Evolutionary conservation across 1,140 invertebrate genomes (phyloP), one percentile per base, ranked within the genome.

Genomic region (Leptopilina clavipes): DNA sequence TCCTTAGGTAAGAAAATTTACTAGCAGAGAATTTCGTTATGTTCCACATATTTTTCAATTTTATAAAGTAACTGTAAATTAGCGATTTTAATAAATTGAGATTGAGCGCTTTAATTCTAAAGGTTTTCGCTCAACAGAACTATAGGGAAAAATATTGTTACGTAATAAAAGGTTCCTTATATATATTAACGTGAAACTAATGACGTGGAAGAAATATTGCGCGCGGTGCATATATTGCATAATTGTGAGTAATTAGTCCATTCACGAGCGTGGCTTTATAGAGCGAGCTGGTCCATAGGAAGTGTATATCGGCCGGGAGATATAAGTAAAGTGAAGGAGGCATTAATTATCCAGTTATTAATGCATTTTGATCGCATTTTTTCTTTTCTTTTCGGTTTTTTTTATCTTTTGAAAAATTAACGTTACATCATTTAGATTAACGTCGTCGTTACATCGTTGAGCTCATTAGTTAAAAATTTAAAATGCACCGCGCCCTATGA

Each of bases 331-430:
- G 59, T 70, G 17, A 31, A 45, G 6, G 25, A 48, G 77, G 71
- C 81, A 80, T 88, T 83, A 87, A 86, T 87, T 86, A 84, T 82
- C 77, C 83, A 77, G 83, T 86, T 87, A 83, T 86, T 89, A 88
- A 87, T 87, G 86, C 83, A 85, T 86, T 88, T 88, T 88, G 86
- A 89, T 88, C 76, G 80, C 72, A 86, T 85, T 88, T 86, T 83
- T 83, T 31, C 5, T 31, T 31, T 31, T 31, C 25, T 31, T 31
- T 31, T 5, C 5, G 1, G 5, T 31, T 31, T 31, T 31, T 31
- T 31, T 31, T 31, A 5, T 5, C 5, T 31, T 31, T 44, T 19
- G 8, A 72, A 77, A 72, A 76, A 76, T 75, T 65, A 80, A 65
- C 79, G 81, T 82, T 80, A 75, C 79, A 72, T 56, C 40, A 81